Evolutionary conservation across 2,888 invertebrate species (phyloP), one percentile per base, ranked within the genome.

Genomic region (Epistrophella euchroma): DNA sequence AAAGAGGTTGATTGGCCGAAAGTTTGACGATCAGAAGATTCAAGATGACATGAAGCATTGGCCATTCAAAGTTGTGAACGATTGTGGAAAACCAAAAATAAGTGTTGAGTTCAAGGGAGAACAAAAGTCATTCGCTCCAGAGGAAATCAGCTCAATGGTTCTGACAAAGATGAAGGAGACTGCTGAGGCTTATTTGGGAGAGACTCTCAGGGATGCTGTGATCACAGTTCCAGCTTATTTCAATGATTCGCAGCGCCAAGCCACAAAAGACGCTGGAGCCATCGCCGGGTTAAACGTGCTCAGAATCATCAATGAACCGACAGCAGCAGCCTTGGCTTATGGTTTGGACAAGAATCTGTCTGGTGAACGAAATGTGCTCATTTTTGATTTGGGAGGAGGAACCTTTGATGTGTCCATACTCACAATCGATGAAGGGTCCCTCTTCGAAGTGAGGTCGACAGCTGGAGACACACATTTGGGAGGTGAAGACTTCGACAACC

Each of bases 391-490:
- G 88, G 91, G 91, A 84, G 98, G 98, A 91, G 98, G 98, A 89
- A 98, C 98, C 88, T 98, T 98, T 92, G 98, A 98, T 93, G 98
- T 98, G 47, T 98, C 98, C 87, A 97, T 98, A 90, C 93, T 98
- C 89, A 97, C 97, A 89, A 98, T 98, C 91, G 98, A 98, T 93
- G 98, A 98, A 91, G 95, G 98, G 93, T 90, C 90, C 0, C 94
- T 96, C 90, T 98, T 98, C 92, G 98, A 98, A 91, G 98, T 98
- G 10, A 97, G 97, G 91, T 96, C 98, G 7, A 98, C 97, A 25
- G 97, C 97, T 84, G 98, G 98, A 85, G 98, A 98, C 91, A 98
- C 98, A 83, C 98, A 97, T 91, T 94, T 97, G 93, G 97, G 97
- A 89, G 97, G 97, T 88, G 97, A 97, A 93, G 97, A 97, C 93